Conservation (phyloP, 2,888 invertebrate genomes). For the Xylocampa areola region DNA sequence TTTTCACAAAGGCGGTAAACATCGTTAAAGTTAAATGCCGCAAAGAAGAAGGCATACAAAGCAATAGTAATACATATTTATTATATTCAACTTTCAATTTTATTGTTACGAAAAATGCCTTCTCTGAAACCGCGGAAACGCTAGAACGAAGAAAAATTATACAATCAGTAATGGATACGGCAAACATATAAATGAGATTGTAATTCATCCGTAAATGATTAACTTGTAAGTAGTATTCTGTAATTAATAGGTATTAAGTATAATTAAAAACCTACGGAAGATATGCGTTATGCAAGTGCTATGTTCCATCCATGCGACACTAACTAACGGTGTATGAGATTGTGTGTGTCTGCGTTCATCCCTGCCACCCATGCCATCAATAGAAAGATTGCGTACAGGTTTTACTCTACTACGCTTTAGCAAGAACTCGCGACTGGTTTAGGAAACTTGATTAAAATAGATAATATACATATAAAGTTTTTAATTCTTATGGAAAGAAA, state of each 20-base stretch:
- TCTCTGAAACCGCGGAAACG: constrained; percentile 3
- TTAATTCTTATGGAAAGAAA: too few species aligned
- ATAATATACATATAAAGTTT: too few species aligned
- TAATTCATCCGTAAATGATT: constrained; percentile 33
- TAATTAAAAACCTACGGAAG: constrained; percentile 44
- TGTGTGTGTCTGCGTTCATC: constrained; percentile 40
- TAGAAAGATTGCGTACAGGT: constrained; percentile 60
- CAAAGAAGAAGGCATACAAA: too few species aligned
- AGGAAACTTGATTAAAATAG: constrained; percentile 63
- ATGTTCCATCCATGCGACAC: constrained; percentile 32
- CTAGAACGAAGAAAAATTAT: background rate
- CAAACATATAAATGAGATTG: constrained; percentile 25
- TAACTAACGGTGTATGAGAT: constrained; percentile 27
- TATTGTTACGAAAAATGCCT: too few species aligned
- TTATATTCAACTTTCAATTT: background rate
- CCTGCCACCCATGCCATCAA: constrained; percentile 22
- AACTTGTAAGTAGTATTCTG: constrained; percentile 22
- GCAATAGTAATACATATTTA: too few species aligned
- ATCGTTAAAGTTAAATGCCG: too few species aligned
- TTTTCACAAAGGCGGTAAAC: too few species aligned
- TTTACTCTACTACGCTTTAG: constrained; percentile 56
- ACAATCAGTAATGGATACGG: constrained; percentile 8
- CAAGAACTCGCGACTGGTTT: constrained; percentile 67
- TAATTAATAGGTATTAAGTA: constrained; percentile 22
- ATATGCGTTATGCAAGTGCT: constrained; percentile 41